These are phyloP conservation scores for Coryphaenoides rupestris DNA, from an alignment of 2,113 vertebrate species.

Conservation along the genomic window DNA sequence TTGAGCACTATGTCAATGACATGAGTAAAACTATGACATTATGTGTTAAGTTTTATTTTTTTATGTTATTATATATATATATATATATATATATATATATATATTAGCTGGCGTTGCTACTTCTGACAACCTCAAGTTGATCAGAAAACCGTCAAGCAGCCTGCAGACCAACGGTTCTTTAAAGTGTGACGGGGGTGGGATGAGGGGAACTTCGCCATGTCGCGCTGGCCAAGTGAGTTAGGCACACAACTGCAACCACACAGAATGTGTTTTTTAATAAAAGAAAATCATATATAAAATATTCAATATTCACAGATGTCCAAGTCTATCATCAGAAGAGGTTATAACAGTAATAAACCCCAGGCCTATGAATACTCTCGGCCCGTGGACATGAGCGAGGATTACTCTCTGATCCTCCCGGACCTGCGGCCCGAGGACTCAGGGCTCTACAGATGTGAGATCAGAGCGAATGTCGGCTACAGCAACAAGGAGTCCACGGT, in stretches of 20 bases:
- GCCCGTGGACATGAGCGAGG: too few species aligned
- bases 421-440: constrained; percentile 37
- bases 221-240: constrained; percentile 58
- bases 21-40: neutral
- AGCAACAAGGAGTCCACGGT: constrained; percentile 2
- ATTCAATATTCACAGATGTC: too few species aligned
- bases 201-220: constrained; percentile 19
- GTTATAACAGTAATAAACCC: too few species aligned
- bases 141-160: fast-evolving
- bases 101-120: constrained; percentile 41
- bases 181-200: constrained; percentile 19
- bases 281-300: neutral
- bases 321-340: too few species aligned
- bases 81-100: constrained; percentile 12
- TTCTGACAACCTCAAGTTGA: constrained; percentile 2
- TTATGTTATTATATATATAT: neutral
- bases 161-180: constrained; percentile 28
- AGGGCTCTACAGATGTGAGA: constrained; percentile 48
- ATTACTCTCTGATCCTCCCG: constrained; percentile 29
- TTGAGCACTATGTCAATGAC: neutral
- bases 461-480: constrained; percentile 34
- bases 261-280: too few species aligned
- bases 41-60: neutral
- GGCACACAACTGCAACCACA: too few species aligned
- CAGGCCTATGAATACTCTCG: too few species aligned